These are phyloP conservation scores for Cephalopholis sonnerati DNA, from an alignment of 2,113 vertebrate genomes.

Conservation along the genomic window DNA sequence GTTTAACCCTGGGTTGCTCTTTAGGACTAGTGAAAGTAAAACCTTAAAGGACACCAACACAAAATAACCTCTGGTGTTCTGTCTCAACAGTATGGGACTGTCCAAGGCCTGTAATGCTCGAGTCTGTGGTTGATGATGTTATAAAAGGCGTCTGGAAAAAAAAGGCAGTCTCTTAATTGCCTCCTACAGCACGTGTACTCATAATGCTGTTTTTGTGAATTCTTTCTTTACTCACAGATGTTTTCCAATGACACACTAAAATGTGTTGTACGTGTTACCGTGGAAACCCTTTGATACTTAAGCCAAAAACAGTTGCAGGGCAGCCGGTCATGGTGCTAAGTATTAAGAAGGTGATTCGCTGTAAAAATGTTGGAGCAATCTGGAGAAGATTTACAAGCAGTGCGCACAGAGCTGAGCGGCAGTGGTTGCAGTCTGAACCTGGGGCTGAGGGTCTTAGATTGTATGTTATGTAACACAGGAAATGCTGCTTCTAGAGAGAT, in stretches of 20 bases:
- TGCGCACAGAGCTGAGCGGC: background rate
- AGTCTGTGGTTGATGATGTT: slow-evolving; percentile 10
- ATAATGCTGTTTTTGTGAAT: slow-evolving; percentile 20
- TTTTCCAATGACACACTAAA: slow-evolving; percentile 14
- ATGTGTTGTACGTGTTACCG: slow-evolving; percentile 17
- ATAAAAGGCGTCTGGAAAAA: slow-evolving; percentile 20
- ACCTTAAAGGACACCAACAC: background rate
- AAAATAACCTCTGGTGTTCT: background rate
- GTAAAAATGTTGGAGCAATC: slow-evolving; percentile 41
- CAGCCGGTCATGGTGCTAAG: slow-evolving; percentile 9
- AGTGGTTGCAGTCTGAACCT: background rate
- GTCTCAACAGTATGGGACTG: background rate
- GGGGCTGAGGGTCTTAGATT: background rate
- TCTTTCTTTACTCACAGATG: background rate
- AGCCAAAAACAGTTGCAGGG: slow-evolving; percentile 21
- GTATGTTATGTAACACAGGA: slow-evolving; percentile 50
- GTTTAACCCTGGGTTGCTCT: background rate
- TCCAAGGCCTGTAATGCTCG: background rate
- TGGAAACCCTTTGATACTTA: slow-evolving; percentile 26
- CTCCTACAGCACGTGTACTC: slow-evolving; percentile 1
- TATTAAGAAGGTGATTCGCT: slow-evolving; percentile 45
- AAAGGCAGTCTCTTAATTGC: slow-evolving; percentile 21
- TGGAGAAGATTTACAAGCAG: slow-evolving; percentile 47
- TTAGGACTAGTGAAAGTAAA: background rate
- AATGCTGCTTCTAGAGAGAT: background rate